Percentiles rank a stretch among this genome's conserved stretches.
These are phyloP conservation scores for Acleris laterana DNA, from an alignment of 2,888 invertebrate genomes.

Conservation along the genomic window DNA sequence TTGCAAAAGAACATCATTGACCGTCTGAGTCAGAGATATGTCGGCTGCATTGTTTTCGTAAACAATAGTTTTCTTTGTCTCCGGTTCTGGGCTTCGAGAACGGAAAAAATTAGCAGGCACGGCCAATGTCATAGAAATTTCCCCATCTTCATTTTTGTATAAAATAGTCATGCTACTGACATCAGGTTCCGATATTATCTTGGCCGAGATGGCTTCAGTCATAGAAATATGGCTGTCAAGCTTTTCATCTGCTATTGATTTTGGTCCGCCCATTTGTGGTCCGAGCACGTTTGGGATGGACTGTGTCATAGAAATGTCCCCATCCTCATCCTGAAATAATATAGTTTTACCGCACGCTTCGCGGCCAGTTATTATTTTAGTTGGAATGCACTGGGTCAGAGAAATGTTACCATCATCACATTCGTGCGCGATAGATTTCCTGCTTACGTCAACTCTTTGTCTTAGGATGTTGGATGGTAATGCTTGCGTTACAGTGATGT, in stretches of 20 bases:
- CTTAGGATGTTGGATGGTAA: constrained; percentile 25
- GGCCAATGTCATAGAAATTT: constrained; percentile 50
- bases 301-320: constrained; percentile 50
- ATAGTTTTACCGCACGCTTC: constrained; percentile 30
- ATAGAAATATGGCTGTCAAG: constrained; percentile 45
- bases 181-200: constrained; percentile 23
- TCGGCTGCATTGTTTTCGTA: constrained; percentile 39
- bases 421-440: constrained; percentile 33
- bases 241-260: constrained; percentile 43
- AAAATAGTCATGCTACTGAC: constrained; percentile 32
- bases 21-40: constrained; percentile 48
- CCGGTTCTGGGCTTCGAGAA: neutral
- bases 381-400: constrained; percentile 46
- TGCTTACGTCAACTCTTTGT: constrained; percentile 25
- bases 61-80: constrained; percentile 11
- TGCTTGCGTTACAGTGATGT: constrained; percentile 41
- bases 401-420: constrained; percentile 40
- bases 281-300: constrained; percentile 39
- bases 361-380: constrained; percentile 33
- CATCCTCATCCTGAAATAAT: constrained; percentile 32
- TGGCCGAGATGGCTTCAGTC: constrained; percentile 44
- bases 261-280: neutral
- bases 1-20: constrained; percentile 40
- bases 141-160: constrained; percentile 36
- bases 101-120: constrained; percentile 40